Base-by-base conservation (phyloP, 2,113 vertebrate genomes). In the Eretmochelys imbricata region DNA sequence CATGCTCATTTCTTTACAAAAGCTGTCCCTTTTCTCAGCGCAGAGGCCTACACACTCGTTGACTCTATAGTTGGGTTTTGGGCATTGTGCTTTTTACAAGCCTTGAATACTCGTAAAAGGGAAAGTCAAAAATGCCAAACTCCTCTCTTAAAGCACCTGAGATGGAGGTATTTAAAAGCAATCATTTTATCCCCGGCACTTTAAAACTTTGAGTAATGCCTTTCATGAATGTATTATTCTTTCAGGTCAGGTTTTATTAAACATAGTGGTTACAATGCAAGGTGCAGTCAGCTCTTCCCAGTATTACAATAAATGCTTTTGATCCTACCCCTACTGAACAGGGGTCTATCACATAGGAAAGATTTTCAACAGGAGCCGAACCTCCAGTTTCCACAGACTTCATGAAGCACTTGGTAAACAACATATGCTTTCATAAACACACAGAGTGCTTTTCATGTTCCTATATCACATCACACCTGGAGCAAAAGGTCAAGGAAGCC, bases 241-340 rank as follows among this genome's bases (percentile, higher is more conserved):
- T 91, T 88, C 48, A 88, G 19, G 50, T 79, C 1, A 48, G 46
- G 5, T 82, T 82, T 93, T 42, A 79, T 59, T 59, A 84, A 48
- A 51, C 22, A 82, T 84, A 89, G 27, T 54, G 50, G 82, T 82
- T 59, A 57, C 84, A 93, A 46, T 27, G n/a, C 46, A 80, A 83
- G 69, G 53, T 22, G n/a, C 22, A 89, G 88, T 9, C 24, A 38
- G 4, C 42, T 7, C 48, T 82, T 91, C 49, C 72, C 53, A 55
- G 9, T 31, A 46, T 83, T 91, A 55, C 1, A 31, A 5, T 35
- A 80, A 0, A 0, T 48, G n/a, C 12, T 11, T 82, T 0, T 0
- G 24, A 24, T 0, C 3, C 7, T 88, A 14, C 16, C 79, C 94
- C 38, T 35, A 88, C 89, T 88, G 86, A 57, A 84, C 20, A 24